Evolutionary conservation across 1,140 invertebrate species (phyloP).

Genomic region (Drosophila athabasca): DNA sequence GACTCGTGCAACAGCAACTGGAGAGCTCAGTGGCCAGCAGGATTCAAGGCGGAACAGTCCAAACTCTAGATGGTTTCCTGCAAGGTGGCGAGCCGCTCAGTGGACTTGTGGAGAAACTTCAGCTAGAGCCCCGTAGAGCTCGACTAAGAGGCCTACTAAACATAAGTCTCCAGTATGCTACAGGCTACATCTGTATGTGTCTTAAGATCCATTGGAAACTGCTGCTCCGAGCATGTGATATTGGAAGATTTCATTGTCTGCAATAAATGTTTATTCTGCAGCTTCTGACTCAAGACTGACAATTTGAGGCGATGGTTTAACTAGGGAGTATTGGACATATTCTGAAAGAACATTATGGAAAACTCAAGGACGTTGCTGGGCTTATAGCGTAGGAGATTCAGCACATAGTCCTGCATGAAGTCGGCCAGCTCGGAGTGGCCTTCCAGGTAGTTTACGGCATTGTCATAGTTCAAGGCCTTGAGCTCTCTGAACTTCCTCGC

Average conservation of each 20-base stretch:
- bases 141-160: conserved; percentile 48
- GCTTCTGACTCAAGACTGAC: too few relatives aligned
- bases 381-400: conserved; percentile 72
- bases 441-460: conserved; percentile 53
- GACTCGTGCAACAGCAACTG: conserved; percentile 90
- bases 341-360: conserved; percentile 75
- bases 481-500: conserved; percentile 40
- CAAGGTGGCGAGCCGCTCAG: conserved; percentile 87
- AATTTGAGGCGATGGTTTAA: background rate
- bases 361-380: conserved; percentile 74
- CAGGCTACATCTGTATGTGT: too few relatives aligned
- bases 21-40: conserved; percentile 84
- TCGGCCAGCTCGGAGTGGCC: conserved; percentile 60
- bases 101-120: conserved; percentile 86
- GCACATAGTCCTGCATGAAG: conserved; percentile 71
- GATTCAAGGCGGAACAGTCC: conserved; percentile 85
- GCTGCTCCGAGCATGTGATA: too few relatives aligned
- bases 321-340: conserved; percentile 36
- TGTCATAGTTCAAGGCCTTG: conserved; percentile 70
- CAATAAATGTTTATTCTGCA: too few relatives aligned
- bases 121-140: conserved; percentile 56
- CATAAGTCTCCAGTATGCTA: too few relatives aligned
- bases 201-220: too few relatives aligned
- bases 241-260: background rate
- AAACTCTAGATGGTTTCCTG: conserved; percentile 89